Conservation (phyloP, 2,113 vertebrate genomes). For the Anser cygnoides region DNA sequence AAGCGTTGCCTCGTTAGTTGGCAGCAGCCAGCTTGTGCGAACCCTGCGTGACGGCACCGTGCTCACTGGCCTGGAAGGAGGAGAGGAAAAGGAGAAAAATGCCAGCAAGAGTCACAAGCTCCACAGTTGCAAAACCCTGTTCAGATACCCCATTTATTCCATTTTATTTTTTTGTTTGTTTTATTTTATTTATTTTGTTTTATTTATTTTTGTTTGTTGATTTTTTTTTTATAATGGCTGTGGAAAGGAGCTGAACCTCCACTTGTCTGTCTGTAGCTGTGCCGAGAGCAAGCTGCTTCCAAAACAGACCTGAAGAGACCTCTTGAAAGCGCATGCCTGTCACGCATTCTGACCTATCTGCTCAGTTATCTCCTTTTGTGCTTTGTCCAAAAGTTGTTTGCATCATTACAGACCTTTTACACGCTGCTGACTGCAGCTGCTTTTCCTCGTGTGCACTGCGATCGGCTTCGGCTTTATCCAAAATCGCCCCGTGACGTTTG, state of each 20-base stretch:
- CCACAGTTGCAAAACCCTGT: fast-evolving
- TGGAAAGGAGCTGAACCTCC: background rate
- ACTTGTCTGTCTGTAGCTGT: no score
- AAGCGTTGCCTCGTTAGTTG: no score
- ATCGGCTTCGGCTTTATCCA: background rate
- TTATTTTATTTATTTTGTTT: no score
- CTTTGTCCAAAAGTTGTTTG: background rate
- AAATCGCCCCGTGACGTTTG: background rate
- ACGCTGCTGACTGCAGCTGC: background rate
- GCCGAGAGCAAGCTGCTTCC: background rate
- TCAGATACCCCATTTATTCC: background rate
- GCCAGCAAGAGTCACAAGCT: no score
- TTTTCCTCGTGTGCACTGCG: background rate
- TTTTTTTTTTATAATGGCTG: background rate
- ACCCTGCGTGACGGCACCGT: no score
- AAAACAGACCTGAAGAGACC: background rate
- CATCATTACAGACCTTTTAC: background rate
- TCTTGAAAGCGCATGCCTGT: background rate
- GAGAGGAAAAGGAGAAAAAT: no score
- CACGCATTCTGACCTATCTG: background rate
- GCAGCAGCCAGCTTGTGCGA: no score
- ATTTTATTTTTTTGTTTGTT: background rate
- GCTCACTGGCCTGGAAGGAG: no score
- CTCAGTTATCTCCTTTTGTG: background rate
- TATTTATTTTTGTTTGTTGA: no score